A percentile compares a stretch with the other conserved stretches of the same genome.
Evolutionary conservation across 1,140 invertebrate species (phyloP).

Genomic region (Apocrypta bakeri): DNA sequence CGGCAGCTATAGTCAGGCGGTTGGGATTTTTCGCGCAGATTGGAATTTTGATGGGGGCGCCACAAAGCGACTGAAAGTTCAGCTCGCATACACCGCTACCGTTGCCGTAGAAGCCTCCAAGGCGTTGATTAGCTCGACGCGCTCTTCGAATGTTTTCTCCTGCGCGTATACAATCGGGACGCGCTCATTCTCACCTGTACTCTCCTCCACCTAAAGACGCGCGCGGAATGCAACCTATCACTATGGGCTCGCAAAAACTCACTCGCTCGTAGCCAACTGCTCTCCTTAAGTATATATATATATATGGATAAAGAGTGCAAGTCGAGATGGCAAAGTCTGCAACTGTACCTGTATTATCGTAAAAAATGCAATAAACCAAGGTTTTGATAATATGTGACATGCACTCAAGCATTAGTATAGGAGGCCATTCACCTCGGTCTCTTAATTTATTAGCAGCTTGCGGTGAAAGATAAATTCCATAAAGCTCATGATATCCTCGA

Average conservation of each 20-base stretch:
- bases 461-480: conserved; percentile 42
- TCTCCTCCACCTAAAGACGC: background rate
- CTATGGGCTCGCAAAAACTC: conserved; percentile 60
- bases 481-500: conserved; percentile 25
- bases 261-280: background rate
- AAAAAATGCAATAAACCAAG: no score
- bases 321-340: background rate
- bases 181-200: conserved; percentile 59
- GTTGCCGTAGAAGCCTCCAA: conserved; percentile 53
- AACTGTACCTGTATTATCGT: no score
- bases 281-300: background rate
- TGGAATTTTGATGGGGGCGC: conserved; percentile 65
- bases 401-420: no score
- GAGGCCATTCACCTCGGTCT: conserved; percentile 43
- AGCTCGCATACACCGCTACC: conserved; percentile 36
- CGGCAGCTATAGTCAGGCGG: background rate
- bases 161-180: conserved; percentile 48
- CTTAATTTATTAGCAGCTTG: conserved; percentile 29
- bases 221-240: conserved; percentile 63
- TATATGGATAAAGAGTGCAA: background rate
- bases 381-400: no score
- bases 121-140: conserved; percentile 70
- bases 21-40: conserved; percentile 59
- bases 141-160: conserved; percentile 69
- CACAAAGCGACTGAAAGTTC: conserved; percentile 28